Percentiles rank a stretch among this genome's conserved stretches.
Conservation (phyloP, 2,113 vertebrate species). For the Porphyrio hochstetteri region DNA sequence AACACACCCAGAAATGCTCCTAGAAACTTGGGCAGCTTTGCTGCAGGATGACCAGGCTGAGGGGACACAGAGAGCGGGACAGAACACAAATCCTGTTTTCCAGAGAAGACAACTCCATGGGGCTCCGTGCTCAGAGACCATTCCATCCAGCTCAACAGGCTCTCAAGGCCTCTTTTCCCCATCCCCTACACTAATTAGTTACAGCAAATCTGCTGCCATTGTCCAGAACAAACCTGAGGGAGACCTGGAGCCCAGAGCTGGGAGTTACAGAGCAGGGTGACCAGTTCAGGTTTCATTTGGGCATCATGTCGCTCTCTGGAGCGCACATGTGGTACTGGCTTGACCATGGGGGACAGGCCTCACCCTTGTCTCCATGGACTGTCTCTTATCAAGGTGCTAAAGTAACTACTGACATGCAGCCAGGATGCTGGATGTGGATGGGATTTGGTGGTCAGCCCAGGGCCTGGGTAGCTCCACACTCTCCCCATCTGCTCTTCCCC, state of each 20-base stretch:
- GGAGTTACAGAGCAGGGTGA: not conserved
- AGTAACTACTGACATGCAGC: not conserved
- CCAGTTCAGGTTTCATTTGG: not conserved
- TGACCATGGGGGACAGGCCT: not conserved
- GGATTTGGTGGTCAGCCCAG: not conserved
- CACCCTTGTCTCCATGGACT: not conserved
- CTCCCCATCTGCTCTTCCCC: not conserved
- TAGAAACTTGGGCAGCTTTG: not conserved
- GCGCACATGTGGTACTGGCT: not conserved
- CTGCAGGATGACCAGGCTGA: accelerated
- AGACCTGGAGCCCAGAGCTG: not conserved
- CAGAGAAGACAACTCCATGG: not conserved
- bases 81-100: not conserved
- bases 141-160: not conserved
- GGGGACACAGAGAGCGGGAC: accelerated
- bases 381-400: not conserved
- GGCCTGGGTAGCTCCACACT: not conserved
- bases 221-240: not conserved
- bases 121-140: not conserved
- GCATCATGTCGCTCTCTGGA: not conserved
- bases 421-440: not conserved
- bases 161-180: not conserved
- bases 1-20: not conserved
- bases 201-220: not conserved
- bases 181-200: not conserved